Conservation (phyloP, 1,140 invertebrate genomes). For the Diplogasteroides magnus region DNA sequence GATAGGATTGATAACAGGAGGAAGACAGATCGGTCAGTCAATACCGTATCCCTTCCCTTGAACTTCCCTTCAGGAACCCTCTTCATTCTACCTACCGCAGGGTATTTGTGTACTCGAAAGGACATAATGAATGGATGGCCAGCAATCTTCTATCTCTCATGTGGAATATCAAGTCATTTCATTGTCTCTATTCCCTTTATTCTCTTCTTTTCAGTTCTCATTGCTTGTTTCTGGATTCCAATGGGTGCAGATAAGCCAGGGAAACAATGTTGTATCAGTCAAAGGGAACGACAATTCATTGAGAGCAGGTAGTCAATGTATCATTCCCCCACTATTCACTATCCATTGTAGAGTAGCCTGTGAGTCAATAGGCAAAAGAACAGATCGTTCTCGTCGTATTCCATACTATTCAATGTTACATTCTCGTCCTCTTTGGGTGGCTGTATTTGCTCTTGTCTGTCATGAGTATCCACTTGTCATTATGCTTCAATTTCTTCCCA, state of each 20-base stretch:
- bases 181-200: constrained; percentile 7
- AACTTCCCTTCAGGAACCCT: constrained; percentile 41
- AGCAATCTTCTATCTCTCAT: constrained; percentile 51
- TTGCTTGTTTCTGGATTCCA: constrained; percentile 47
- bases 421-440: constrained; percentile 48
- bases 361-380: constrained; percentile 52
- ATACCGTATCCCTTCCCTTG: not conserved
- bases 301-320: constrained; percentile 41
- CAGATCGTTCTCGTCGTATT: constrained; percentile 35
- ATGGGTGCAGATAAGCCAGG: constrained; percentile 53
- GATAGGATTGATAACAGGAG: constrained; percentile 54
- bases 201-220: not conserved
- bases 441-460: constrained; percentile 47
- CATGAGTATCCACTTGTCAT: constrained; percentile 53
- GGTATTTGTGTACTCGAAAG: constrained; percentile 51
- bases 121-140: constrained; percentile 52
- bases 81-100: constrained; percentile 53
- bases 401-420: constrained; percentile 37
- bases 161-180: constrained; percentile 42
- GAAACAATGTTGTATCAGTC: constrained; percentile 51
- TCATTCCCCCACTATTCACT: no score
- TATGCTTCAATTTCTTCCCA: constrained; percentile 54
- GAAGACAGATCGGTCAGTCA: constrained; percentile 45
- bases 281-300: constrained; percentile 46
- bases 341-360: constrained; percentile 46